These are phyloP conservation scores for Siniperca knerii DNA, from an alignment of 2,113 vertebrate genomes.

Conservation along the genomic window DNA sequence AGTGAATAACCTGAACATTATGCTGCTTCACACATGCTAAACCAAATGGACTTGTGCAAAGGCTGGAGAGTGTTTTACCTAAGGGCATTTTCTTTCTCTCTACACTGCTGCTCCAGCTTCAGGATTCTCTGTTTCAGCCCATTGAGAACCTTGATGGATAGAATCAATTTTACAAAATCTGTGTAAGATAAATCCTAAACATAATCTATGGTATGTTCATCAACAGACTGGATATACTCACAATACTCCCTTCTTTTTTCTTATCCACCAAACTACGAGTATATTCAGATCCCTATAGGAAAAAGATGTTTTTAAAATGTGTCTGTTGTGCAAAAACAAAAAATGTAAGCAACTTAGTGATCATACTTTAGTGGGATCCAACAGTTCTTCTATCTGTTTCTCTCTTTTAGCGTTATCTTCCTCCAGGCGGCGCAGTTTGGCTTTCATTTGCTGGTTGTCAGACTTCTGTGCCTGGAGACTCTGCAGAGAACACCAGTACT, in stretches of 20 bases:
- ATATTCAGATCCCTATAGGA: conserved; percentile 87
- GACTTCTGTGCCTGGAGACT: conserved; percentile 89
- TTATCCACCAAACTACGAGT: conserved; percentile 88
- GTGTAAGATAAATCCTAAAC: neutral
- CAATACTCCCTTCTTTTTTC: conserved; percentile 86
- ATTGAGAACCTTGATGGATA: conserved; percentile 85
- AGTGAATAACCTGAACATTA: neutral
- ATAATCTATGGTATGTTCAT: neutral
- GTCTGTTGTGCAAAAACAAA: neutral
- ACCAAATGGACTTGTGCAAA: accelerated
- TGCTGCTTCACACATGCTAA: neutral
- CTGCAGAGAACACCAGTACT: conserved; percentile 69
- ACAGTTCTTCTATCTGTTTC: conserved; percentile 92
- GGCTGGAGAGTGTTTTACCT: conserved; percentile 76
- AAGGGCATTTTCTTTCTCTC: conserved; percentile 89
- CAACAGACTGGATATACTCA: conserved; percentile 75
- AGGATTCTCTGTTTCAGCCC: conserved; percentile 92
- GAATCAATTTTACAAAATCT: conserved; percentile 35
- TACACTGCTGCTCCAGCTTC: conserved; percentile 92
- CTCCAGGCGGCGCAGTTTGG: conserved; percentile 90
- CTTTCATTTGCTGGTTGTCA: conserved; percentile 89
- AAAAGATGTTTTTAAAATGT: neutral
- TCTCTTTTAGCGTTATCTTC: conserved; percentile 92
- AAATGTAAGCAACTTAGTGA: neutral
- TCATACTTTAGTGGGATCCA: conserved; percentile 88